phyloP scores from a whole-genome alignment of 2,888 invertebrate species.

The Linyphia triangularis region DNA sequence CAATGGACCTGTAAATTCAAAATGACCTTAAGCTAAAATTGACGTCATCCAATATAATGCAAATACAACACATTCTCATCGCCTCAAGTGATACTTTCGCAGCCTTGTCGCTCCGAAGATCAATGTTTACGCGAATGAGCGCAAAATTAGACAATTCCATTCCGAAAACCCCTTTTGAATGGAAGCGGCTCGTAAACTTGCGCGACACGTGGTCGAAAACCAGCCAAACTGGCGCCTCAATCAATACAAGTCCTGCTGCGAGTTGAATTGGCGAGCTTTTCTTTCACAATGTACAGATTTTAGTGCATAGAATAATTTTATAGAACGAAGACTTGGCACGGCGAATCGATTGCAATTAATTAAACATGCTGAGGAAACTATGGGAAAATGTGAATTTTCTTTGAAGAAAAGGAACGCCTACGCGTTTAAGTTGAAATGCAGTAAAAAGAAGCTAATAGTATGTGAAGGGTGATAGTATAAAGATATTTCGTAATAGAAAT shows the following conservation, averaged over 20 bases:
- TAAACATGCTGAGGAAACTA: not conserved
- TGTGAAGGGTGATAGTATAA: no score
- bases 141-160: not conserved
- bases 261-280: not conserved
- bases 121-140: not conserved
- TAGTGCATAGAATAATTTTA: not conserved
- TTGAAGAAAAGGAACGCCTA: no score
- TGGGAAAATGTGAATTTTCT: not conserved
- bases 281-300: not conserved
- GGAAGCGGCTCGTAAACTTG: not conserved
- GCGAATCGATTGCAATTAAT: slow-evolving; percentile 29
- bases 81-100: no score
- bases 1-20: no score
- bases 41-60: no score
- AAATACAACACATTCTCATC: no score
- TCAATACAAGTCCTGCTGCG: not conserved
- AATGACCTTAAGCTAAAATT: no score
- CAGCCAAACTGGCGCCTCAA: slow-evolving; percentile 21
- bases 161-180: not conserved
- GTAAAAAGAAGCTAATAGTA: no score
- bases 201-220: not conserved
- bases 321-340: not conserved
- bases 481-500: no score
- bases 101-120: not conserved
- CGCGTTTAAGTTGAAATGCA: no score